phyloP scores from a whole-genome alignment of 2,113 vertebrate genomes.

The Perca schrenkii region DNA sequence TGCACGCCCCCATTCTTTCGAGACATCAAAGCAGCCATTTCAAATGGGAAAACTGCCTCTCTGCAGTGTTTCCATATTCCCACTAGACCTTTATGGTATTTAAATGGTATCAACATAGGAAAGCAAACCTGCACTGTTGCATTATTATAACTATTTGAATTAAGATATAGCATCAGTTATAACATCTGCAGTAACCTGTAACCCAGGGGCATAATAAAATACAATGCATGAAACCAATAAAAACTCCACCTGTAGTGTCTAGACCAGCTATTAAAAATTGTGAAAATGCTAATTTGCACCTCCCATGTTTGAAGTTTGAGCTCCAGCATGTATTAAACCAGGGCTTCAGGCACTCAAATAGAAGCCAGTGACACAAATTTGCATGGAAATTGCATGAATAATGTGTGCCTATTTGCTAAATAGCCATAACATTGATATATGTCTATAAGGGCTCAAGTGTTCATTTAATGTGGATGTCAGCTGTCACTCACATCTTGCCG shows the following conservation, averaged over 20 bases:
- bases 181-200: not conserved
- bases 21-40: conserved; percentile 46
- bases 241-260: conserved; percentile 8
- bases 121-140: conserved; percentile 3
- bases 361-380: conserved; percentile 50
- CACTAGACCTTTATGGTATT: conserved; percentile 32
- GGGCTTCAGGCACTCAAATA: conserved; percentile 21
- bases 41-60: conserved; percentile 29
- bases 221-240: not conserved
- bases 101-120: conserved; percentile 19
- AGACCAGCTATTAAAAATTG: conserved; percentile 25
- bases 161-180: not conserved
- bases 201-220: not conserved
- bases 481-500: conserved; percentile 13
- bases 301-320: conserved; percentile 27
- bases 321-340: conserved; percentile 44
- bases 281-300: conserved; percentile 39
- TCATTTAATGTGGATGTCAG: conserved; percentile 57
- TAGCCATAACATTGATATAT: conserved; percentile 52
- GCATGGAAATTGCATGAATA: conserved; percentile 67
- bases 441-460: conserved; percentile 4
- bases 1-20: conserved; percentile 26
- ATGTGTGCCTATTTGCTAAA: conserved; percentile 62
- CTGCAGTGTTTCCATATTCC: conserved; percentile 23
- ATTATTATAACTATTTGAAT: not conserved